phyloP scores from a whole-genome alignment of 2,113 vertebrate genomes.

The Sturnus vulgaris region DNA sequence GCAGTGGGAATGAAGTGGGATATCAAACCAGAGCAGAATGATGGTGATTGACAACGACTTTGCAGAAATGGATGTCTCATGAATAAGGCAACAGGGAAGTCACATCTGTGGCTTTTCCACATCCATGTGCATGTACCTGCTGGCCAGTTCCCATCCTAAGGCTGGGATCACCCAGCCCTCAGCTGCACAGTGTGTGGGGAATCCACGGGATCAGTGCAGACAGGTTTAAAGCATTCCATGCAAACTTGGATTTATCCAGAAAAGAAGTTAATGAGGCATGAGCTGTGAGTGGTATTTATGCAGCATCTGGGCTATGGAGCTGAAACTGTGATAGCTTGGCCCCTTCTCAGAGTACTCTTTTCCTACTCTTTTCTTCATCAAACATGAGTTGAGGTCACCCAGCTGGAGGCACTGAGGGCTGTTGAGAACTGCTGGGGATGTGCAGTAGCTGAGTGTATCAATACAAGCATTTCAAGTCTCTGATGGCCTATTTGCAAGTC shows the following conservation, averaged over 20 bases:
- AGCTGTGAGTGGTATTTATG: neutral
- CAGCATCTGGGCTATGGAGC: neutral
- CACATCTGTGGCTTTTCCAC: neutral
- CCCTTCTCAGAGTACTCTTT: neutral
- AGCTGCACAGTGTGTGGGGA: fast-evolving
- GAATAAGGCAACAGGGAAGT: neutral
- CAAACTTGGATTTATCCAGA: neutral
- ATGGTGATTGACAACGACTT: neutral
- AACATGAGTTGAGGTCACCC: neutral
- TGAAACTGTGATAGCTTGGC: neutral
- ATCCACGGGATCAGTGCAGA: neutral
- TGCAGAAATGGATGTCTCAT: neutral
- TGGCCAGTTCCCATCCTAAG: neutral
- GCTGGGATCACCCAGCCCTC: neutral
- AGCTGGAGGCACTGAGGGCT: neutral
- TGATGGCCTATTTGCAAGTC: neutral
- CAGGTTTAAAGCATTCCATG: neutral
- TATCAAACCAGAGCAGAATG: neutral
- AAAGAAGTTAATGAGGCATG: neutral
- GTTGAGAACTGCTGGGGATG: neutral
- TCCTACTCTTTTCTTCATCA: neutral
- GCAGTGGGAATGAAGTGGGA: neutral
- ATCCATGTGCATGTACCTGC: fast-evolving
- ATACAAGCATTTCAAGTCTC: neutral
- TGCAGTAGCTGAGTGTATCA: neutral